Base-by-base conservation (phyloP, 2,888 invertebrate genomes). In the Tenthredo amoena region DNA sequence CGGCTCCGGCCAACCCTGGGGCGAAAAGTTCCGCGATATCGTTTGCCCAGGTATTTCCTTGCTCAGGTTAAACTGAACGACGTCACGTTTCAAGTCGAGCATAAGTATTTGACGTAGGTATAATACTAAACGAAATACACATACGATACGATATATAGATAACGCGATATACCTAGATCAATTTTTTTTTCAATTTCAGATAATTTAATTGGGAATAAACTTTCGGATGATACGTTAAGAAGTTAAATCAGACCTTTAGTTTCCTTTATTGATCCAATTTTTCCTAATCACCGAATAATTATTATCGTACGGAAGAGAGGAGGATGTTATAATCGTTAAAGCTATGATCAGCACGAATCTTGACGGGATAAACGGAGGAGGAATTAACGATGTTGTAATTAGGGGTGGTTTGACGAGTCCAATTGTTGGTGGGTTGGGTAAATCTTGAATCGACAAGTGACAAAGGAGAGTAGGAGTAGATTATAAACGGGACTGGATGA, bases 31-130 rank as follows among this genome's bases (percentile, higher is more conserved):
- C n/a, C 40, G 72, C 43, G 43, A 74, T 74, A 40, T 74, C 72
- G 72, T 74, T 74, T 26, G 72, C 72, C 72, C 72, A 74, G 72
- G 40, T 74, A 74, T 74, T 74, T 74, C 72, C 43, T 74, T 68
- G 40, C 72, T 43, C 72, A 40, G 40, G 72, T 74, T 43, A 74
- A 74, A 74, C 40, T n/a, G 21, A 74, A 74, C 40, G 72, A 74
- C 72, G 72, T 43, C 43, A 37, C 72, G 72, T 74, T 43, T 43
- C 72, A 43, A 21, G 72, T 74, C 72, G 26, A 43, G 43, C 43
- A 74, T 43, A 43, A 74, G 43, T 43, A n/a, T 74, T 74, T 74
- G 40, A 74, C 40, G 43, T 68, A 18, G 72, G 10, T 74, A 43
- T 74, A 74, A 74, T 43, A 43, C 40, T 21, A 26, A 21, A 74